Conservation (phyloP, 2,113 vertebrate species). For the Gallinago jamesoni region DNA sequence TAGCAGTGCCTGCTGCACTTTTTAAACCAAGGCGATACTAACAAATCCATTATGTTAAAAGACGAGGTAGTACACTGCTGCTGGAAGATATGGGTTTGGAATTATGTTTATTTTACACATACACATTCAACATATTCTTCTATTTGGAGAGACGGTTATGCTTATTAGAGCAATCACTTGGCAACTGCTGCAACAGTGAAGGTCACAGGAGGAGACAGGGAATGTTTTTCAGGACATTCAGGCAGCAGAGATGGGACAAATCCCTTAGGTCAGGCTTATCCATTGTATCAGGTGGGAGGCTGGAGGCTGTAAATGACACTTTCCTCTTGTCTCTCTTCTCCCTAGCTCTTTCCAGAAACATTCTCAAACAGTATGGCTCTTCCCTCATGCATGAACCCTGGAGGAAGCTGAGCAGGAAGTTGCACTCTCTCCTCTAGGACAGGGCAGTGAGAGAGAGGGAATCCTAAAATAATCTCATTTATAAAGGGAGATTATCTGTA, state of each 20-base stretch:
- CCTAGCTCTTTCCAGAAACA: background rate
- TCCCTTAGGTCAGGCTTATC: background rate
- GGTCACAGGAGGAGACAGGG: background rate
- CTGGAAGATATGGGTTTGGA: background rate
- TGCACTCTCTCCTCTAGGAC: background rate
- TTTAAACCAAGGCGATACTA: background rate
- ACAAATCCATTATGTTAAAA: slow-evolving; percentile 29
- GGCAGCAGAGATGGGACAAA: background rate
- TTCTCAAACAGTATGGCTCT: background rate
- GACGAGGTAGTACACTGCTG: background rate
- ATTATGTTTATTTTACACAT: background rate
- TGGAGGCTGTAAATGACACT: background rate
- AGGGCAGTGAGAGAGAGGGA: background rate
- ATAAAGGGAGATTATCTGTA: background rate
- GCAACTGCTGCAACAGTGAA: background rate
- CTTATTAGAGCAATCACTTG: background rate
- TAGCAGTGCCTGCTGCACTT: background rate
- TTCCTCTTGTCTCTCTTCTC: background rate
- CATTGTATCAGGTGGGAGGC: background rate
- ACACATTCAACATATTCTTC: background rate
- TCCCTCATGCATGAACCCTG: background rate
- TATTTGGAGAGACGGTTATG: background rate
- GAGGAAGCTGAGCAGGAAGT: background rate
- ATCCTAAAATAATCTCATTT: background rate
- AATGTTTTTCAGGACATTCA: background rate